A percentile compares a stretch with the other conserved stretches of the same genome.
phyloP scores from a whole-genome alignment of 2,797 vertebrate genomes.

The Pitangus sulphuratus region DNA sequence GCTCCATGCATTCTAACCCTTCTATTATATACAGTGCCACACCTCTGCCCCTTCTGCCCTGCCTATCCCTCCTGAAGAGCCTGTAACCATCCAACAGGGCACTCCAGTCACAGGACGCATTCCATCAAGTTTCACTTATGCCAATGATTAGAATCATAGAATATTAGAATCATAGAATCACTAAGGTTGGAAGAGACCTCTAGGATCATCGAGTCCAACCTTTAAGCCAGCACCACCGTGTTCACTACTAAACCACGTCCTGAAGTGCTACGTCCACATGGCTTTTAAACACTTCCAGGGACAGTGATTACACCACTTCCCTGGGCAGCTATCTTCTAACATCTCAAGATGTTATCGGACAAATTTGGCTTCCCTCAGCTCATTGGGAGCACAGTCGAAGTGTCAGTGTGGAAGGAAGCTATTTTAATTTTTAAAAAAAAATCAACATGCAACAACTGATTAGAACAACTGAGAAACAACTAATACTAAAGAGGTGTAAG shows the following conservation, averaged over 20 bases:
- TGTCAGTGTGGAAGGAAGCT: not conserved
- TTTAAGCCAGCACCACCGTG: rapidly evolving
- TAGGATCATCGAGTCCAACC: rapidly evolving
- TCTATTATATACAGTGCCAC: too few relatives aligned
- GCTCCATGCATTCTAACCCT: too few relatives aligned
- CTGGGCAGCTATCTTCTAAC: not conserved
- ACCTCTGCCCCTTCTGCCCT: too few relatives aligned
- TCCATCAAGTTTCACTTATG: too few relatives aligned
- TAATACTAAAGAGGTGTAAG: not conserved
- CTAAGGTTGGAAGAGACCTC: not conserved
- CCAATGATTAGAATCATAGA: too few relatives aligned
- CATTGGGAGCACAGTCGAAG: not conserved
- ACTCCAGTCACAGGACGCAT: too few relatives aligned
- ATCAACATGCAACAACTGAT: not conserved
- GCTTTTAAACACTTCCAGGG: not conserved
- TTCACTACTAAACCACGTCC: not conserved
- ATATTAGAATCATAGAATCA: not conserved
- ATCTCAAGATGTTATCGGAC: not conserved
- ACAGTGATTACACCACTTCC: not conserved
- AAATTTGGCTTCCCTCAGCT: not conserved
- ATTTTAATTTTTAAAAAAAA: not conserved
- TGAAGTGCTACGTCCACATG: not conserved
- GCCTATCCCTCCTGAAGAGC: too few relatives aligned
- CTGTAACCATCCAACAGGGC: too few relatives aligned
- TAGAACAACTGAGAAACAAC: not conserved